Conservation (phyloP, 2,113 vertebrate species). For the Corapipo altera region DNA sequence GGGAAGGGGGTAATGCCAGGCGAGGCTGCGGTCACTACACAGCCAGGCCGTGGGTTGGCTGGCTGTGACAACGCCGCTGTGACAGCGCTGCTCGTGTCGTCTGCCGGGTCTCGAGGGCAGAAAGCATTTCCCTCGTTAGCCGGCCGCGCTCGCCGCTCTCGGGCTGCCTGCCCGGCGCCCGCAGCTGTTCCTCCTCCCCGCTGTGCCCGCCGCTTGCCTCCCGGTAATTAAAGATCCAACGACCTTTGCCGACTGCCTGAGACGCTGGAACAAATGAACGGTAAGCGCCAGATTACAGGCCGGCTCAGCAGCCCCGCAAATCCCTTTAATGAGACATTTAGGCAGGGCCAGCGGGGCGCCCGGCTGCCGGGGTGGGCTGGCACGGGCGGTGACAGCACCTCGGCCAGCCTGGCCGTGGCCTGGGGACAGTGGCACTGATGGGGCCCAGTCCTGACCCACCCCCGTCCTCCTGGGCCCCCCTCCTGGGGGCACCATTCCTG, state of each 20-base stretch:
- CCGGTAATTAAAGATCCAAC: slow-evolving; percentile 5
- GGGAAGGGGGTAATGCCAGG: neutral
- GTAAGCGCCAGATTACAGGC: neutral
- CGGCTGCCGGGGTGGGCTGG: neutral
- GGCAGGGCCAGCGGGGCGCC: neutral
- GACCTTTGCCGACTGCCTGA: neutral
- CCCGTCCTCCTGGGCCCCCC: neutral
- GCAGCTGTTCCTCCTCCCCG: neutral
- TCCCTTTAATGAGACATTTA: slow-evolving; percentile 17
- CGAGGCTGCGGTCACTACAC: accelerated
- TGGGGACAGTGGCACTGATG: accelerated
- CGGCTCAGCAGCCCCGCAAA: neutral
- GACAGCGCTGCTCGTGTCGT: neutral
- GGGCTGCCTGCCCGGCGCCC: neutral
- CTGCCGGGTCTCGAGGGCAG: neutral
- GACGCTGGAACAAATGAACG: neutral
- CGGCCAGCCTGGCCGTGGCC: accelerated
- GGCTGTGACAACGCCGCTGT: neutral
- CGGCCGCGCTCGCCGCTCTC: neutral
- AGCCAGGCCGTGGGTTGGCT: neutral
- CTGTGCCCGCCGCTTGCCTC: neutral
- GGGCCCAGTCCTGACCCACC: too few species aligned
- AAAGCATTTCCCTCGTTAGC: neutral
- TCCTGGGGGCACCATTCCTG: accelerated
- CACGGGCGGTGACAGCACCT: accelerated